These are phyloP conservation scores for Lindbergichthys nudifrons DNA, from an alignment of 2,797 vertebrate genomes.

Conservation along the genomic window DNA sequence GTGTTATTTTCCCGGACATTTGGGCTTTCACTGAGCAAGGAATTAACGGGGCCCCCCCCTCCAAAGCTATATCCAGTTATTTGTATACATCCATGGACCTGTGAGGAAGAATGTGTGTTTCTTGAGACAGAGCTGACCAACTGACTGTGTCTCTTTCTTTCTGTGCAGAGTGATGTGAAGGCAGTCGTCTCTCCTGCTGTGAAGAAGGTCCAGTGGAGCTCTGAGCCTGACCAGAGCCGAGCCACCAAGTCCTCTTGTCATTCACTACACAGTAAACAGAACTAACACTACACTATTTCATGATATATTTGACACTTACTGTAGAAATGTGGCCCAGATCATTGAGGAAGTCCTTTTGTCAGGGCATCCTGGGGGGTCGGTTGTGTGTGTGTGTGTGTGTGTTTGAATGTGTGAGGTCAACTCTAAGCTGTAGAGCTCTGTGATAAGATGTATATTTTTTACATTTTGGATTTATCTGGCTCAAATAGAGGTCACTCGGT, in stretches of 20 bases:
- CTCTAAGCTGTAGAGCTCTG: background rate
- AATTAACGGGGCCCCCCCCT: too few species aligned
- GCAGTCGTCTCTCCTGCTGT: constrained; percentile 36
- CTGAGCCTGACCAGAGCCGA: constrained; percentile 45
- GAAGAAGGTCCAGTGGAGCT: constrained; percentile 53
- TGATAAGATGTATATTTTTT: constrained; percentile 1
- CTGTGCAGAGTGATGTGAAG: constrained; percentile 67
- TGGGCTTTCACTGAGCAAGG: too few species aligned
- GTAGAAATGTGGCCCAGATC: constrained; percentile 6
- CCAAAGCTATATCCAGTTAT: too few species aligned
- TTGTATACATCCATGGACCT: too few species aligned
- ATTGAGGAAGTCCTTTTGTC: background rate
- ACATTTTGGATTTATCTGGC: background rate
- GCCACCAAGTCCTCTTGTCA: background rate
- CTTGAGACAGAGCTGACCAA: constrained; percentile 2
- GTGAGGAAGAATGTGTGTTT: background rate
- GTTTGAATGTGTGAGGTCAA: background rate
- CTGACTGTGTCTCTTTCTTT: constrained; percentile 22
- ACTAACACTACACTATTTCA: constrained; percentile 54
- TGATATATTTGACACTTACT: constrained; percentile 12
- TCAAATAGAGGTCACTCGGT: background rate
- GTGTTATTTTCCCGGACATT: too few species aligned
- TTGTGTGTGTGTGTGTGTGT: background rate
- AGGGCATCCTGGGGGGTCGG: background rate
- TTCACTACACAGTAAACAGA: constrained; percentile 14